These are phyloP conservation scores for Neopelma chrysocephalum DNA, from an alignment of 2,797 vertebrate species.

Conservation along the genomic window DNA sequence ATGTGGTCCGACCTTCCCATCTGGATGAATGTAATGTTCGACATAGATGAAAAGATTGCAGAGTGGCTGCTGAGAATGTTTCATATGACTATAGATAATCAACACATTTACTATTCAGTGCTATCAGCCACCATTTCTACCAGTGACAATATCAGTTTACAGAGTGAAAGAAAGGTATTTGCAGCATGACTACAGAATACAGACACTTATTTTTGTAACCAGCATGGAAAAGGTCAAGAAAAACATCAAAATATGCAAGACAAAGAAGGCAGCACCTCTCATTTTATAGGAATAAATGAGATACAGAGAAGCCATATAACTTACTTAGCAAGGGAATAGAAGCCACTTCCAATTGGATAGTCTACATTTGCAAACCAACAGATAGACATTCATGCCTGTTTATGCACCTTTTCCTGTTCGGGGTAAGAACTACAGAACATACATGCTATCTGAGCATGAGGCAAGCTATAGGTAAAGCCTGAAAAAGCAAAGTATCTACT, in stretches of 20 bases:
- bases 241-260: not conserved
- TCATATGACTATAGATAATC: not conserved
- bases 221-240: not conserved
- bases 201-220: not conserved
- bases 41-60: not conserved
- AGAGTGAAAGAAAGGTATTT: not conserved
- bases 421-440: not conserved
- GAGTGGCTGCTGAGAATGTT: not conserved
- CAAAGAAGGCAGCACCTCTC: not conserved
- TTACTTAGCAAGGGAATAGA: not conserved
- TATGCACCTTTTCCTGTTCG: not conserved
- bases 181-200: not conserved
- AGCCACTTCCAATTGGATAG: accelerated
- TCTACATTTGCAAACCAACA: not conserved
- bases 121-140: not conserved
- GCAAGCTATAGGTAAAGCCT: not conserved
- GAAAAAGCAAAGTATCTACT: not conserved
- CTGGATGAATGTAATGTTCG: not conserved
- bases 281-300: not conserved
- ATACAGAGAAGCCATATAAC: not conserved
- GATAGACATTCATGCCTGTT: not conserved
- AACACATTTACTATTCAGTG: not conserved
- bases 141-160: not conserved
- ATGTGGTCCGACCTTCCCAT: not conserved
- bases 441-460: not conserved